Evolutionary conservation across 1,140 invertebrate genomes (phyloP).

Genomic region (Temnothorax longispinosus): DNA sequence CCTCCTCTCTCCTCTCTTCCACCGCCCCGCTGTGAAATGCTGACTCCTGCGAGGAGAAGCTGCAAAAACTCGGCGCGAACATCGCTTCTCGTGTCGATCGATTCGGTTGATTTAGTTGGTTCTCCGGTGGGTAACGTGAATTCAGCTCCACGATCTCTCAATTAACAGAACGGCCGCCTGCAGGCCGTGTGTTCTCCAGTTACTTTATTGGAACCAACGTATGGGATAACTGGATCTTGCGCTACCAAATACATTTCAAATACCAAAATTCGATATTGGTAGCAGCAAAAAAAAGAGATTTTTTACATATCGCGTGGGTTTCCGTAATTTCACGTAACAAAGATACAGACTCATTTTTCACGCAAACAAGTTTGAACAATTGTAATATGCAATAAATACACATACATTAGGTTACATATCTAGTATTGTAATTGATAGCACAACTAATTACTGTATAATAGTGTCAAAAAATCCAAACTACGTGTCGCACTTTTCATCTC

Average conservation of each 20-base stretch:
- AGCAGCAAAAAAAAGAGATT: not conserved
- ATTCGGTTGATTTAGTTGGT: constrained; percentile 67
- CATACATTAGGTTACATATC: not conserved
- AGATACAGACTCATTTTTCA: not conserved
- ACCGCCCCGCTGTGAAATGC: constrained; percentile 31
- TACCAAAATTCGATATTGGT: not conserved
- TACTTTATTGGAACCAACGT: not conserved
- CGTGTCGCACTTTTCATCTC: not conserved
- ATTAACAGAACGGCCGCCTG: constrained; percentile 33
- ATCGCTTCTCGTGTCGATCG: constrained; percentile 61
- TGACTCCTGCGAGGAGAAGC: constrained; percentile 56
- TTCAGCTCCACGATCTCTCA: constrained; percentile 58
- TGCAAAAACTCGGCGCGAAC: constrained; percentile 61
- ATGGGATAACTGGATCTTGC: constrained; percentile 10
- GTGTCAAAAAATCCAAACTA: not conserved
- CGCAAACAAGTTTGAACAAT: not conserved
- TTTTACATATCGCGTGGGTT: not conserved
- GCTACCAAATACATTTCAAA: constrained; percentile 7
- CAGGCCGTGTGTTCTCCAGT: not conserved
- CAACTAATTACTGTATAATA: not conserved
- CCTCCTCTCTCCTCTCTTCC: not conserved
- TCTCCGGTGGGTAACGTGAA: constrained; percentile 42
- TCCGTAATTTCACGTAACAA: constrained; percentile 15
- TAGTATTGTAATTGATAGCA: constrained; percentile 1
- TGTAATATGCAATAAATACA: not conserved